Evolutionary conservation across 2,888 invertebrate genomes (phyloP).

Genomic region (Eristalis pertinax): DNA sequence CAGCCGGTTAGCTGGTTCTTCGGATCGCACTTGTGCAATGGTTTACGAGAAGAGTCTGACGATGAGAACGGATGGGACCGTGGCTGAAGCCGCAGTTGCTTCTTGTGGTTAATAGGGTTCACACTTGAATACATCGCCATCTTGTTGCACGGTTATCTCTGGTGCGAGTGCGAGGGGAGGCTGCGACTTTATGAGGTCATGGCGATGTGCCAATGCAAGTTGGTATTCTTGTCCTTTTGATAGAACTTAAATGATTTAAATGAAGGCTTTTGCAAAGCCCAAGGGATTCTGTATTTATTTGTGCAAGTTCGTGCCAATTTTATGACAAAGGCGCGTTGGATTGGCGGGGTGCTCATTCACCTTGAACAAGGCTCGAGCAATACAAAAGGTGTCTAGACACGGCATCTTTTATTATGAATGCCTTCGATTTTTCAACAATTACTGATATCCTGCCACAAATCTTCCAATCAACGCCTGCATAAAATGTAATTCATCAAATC

Average conservation of each 20-base stretch:
- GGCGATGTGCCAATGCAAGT: not conserved
- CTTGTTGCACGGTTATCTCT: slow-evolving; percentile 10
- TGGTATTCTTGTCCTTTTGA: too few species aligned
- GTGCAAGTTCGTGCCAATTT: too few species aligned
- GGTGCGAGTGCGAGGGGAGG: not conserved
- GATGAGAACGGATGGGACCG: slow-evolving; percentile 5
- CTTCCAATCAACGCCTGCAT: not conserved
- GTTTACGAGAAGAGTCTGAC: slow-evolving; percentile 19
- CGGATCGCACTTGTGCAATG: slow-evolving; percentile 15
- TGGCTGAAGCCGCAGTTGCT: slow-evolving; percentile 17
- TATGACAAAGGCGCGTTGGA: too few species aligned
- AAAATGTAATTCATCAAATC: not conserved
- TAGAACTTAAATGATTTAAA: too few species aligned
- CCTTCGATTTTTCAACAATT: too few species aligned
- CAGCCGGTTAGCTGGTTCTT: not conserved
- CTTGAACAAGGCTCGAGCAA: too few species aligned
- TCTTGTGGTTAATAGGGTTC: slow-evolving; percentile 11
- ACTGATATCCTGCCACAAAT: not conserved
- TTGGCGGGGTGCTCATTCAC: too few species aligned
- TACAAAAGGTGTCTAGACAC: too few species aligned
- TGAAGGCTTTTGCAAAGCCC: too few species aligned
- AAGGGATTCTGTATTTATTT: too few species aligned
- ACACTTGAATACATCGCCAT: slow-evolving; percentile 18
- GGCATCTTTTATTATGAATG: too few species aligned
- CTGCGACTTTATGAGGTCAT: slow-evolving; percentile 5